Evolutionary conservation across 2,888 invertebrate genomes (phyloP), one percentile per base, ranked within the genome.

Genomic region (Lumbricus terrestris): DNA sequence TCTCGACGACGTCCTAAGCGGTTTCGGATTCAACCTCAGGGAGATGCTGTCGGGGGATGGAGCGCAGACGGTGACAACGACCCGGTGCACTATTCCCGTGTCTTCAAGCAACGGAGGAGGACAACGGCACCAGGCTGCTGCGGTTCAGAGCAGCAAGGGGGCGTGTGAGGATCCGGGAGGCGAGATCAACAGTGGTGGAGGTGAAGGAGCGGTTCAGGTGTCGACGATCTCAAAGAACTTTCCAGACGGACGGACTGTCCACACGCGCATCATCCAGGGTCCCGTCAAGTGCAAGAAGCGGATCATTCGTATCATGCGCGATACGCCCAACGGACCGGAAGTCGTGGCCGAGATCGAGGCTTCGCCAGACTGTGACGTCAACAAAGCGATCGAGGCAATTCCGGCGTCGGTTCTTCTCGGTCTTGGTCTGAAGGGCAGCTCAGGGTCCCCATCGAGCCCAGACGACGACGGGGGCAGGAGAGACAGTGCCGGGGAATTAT

Each of bases 1-100:
- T 83, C 89, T 92, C 40, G 92, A 92, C 90, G 92, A 92, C 34
- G 47, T 92, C 42, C 92, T 92, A 35, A 38, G 90, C 33, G 90
- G 91, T 15, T 90, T 92, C 83, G 91, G 92, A 23, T 23, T 90
- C 47, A 85, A 91, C 89, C 88, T 92, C 54, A 89, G 42, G 37
- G 90, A 92, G 23, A 85, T 90, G 38, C 89, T 92, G 23, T 88
- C 37, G 1, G 89, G 37, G 20, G 89, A 82, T 38, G 35, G 88
- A 20, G 15, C 82, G 90, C 33, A 69, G 38, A 90, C 35, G 8
- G 82, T 83, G 16, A 89, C 47, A 5, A 89, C 42, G 42, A 89
- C 54, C 34, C 33, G 40, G 4, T 82, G 89, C 47, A 82, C 40
- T 29, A 85, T 90, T 34, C 89, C 91, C 15, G 89, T 90, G n/a